A percentile compares a stretch with the other conserved stretches of the same genome.
These are phyloP conservation scores for Hyles vespertilio DNA, from an alignment of 1,140 invertebrate genomes.

Conservation along the genomic window DNA sequence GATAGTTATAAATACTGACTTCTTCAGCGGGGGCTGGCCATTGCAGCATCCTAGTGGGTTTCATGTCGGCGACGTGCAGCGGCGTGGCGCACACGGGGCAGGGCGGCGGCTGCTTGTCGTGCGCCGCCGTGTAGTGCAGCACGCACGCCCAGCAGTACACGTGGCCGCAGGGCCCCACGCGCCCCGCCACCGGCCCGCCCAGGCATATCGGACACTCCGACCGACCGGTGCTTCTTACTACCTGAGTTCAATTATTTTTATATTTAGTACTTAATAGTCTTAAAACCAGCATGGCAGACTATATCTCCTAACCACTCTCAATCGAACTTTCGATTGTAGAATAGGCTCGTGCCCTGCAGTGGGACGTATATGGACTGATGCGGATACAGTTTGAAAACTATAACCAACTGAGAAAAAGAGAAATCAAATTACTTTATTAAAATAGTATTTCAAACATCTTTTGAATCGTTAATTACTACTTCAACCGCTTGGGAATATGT, in stretches of 20 bases:
- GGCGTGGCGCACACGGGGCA: constrained; percentile 93
- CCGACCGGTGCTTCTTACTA: constrained; percentile 75
- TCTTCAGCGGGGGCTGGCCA: constrained; percentile 57
- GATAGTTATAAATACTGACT: constrained; percentile 24
- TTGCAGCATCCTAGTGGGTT: constrained; percentile 67
- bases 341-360: too few relatives aligned
- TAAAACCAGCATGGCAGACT: too few relatives aligned
- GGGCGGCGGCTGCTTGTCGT: constrained; percentile 81
- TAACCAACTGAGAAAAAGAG: too few relatives aligned
- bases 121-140: constrained; percentile 92
- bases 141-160: constrained; percentile 97
- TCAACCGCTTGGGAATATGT: too few relatives aligned
- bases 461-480: too few relatives aligned
- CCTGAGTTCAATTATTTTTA: constrained; percentile 16
- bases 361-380: too few relatives aligned
- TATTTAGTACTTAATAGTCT: too few relatives aligned
- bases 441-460: too few relatives aligned
- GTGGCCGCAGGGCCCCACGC: constrained; percentile 96
- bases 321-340: too few relatives aligned
- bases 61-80: constrained; percentile 86
- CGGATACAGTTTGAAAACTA: too few relatives aligned
- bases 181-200: constrained; percentile 86
- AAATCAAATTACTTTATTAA: too few relatives aligned
- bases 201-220: constrained; percentile 95
- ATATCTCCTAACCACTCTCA: too few relatives aligned